phyloP scores from a whole-genome alignment of 2,797 vertebrate species.

The Naso thynnoides region DNA sequence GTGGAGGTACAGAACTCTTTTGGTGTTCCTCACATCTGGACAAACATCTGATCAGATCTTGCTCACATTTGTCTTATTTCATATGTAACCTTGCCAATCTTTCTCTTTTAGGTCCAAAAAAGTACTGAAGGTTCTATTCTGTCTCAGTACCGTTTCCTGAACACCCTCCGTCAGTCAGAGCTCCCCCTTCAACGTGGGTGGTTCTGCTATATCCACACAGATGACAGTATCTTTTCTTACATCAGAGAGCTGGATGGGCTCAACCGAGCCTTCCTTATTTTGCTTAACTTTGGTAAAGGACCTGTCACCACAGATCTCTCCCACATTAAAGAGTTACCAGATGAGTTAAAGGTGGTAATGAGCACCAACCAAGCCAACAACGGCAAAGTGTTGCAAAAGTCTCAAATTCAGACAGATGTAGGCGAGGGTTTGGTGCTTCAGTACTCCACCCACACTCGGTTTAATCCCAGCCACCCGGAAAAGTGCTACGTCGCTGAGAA shows the following conservation, averaged over 20 bases:
- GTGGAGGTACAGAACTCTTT: slow-evolving; percentile 86
- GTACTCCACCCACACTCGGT: slow-evolving; percentile 81
- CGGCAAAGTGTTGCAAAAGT: slow-evolving; percentile 77
- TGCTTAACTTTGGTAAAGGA: slow-evolving; percentile 91
- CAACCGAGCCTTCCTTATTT: slow-evolving; percentile 86
- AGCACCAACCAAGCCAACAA: slow-evolving; percentile 82
- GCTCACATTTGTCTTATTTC: neutral
- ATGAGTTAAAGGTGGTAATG: slow-evolving; percentile 80
- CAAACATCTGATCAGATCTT: neutral
- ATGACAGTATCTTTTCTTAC: slow-evolving; percentile 85
- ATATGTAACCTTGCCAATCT: neutral
- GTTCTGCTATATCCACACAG: slow-evolving; percentile 89
- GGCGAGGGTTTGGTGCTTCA: slow-evolving; percentile 92
- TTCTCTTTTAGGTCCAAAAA: slow-evolving; percentile 85
- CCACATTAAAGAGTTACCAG: slow-evolving; percentile 82
- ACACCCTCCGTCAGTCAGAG: slow-evolving; percentile 82
- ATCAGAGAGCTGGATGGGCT: slow-evolving; percentile 92
- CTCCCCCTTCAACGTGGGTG: slow-evolving; percentile 90
- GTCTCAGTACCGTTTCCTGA: slow-evolving; percentile 88
- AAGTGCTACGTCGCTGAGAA: slow-evolving; percentile 92
- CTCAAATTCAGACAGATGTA: slow-evolving; percentile 76
- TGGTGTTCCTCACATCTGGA: neutral
- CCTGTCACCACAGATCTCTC: slow-evolving; percentile 82
- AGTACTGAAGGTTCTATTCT: slow-evolving; percentile 82
- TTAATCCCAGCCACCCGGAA: slow-evolving; percentile 79